Evolutionary conservation across 2,888 invertebrate species (phyloP), one percentile per base, ranked within the genome.

Genomic region (Eupithecia insigniata): DNA sequence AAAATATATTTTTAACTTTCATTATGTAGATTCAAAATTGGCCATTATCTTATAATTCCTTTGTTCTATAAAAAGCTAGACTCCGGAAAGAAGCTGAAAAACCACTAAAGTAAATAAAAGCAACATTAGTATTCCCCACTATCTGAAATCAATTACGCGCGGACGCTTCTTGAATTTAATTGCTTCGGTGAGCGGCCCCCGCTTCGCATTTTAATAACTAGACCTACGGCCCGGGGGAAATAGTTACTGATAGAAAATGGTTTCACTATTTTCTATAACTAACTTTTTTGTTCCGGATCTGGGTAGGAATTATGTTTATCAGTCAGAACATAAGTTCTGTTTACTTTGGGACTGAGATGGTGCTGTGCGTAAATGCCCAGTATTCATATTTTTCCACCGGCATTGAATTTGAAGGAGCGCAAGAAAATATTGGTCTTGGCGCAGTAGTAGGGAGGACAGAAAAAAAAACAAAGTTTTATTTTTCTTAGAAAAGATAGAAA

Each of bases 111-210:
- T 58, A 76, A 76, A 76, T 76, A 76, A 73, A 73, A 72, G 61
- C 32, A 68, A 69, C 71, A 74, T 74, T 78, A 78, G 79, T 78
- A 70, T 80, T 74, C 76, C 64, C 46, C 72, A 73, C 76, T 79
- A 82, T 80, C 81, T 81, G 80, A 76, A 86, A 85, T 86, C 85
- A 86, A 85, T 86, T 86, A 86, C 74, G 32, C 66, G 32, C 71
- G 73, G 70, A 78, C 75, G 78, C 78, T 70, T 76, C 78, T 79
- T 70, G 81, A 79, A 82, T 84, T 85, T 84, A 84, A 85, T 86
- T 86, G 85, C 84, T 80, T 78, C 67, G 80, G 81, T 82, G 82
- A 84, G 82, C 82, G 83, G 72, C 76, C 67, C 81, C 80, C 81
- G 81, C 78, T 83, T 78, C 28, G 64, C 83, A 86, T 86, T 83